phyloP scores from a whole-genome alignment of 2,888 invertebrate genomes.

The Electrophaes corylata region DNA sequence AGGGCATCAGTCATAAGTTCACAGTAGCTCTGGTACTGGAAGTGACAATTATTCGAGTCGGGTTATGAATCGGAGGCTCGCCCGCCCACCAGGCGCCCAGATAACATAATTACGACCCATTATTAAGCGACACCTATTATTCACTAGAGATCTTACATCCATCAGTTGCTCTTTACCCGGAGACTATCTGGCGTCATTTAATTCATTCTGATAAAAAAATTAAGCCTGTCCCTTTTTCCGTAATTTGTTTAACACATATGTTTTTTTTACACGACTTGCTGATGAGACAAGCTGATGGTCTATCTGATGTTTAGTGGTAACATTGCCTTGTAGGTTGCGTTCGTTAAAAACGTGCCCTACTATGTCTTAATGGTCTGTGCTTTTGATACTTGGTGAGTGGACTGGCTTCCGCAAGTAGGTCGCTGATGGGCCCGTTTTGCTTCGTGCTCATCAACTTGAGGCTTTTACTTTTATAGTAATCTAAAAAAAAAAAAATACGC shows the following conservation, averaged over 20 bases:
- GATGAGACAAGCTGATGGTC: too few species aligned
- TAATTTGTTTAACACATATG: neutral
- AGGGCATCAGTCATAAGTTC: conserved; percentile 46
- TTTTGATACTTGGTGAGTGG: too few species aligned
- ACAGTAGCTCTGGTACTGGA: conserved; percentile 46
- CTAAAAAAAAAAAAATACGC: too few species aligned
- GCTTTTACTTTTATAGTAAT: too few species aligned
- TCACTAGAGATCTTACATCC: conserved; percentile 69
- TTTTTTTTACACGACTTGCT: too few species aligned
- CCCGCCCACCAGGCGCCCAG: conserved; percentile 64
- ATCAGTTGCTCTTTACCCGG: conserved; percentile 43
- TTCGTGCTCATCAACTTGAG: too few species aligned
- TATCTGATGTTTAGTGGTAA: too few species aligned
- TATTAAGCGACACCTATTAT: conserved; percentile 77
- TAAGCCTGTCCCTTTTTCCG: neutral
- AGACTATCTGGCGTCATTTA: neutral
- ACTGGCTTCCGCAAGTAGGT: too few species aligned
- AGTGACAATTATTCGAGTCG: conserved; percentile 76
- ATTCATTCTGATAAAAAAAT: neutral
- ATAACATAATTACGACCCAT: conserved; percentile 76
- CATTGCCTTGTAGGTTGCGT: too few species aligned
- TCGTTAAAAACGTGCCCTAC: too few species aligned
- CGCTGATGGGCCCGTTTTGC: too few species aligned
- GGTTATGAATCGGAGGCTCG: conserved; percentile 71
- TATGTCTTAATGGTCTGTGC: too few species aligned